phyloP scores from a whole-genome alignment of 2,888 invertebrate species.

The Dolomedes plantarius region DNA sequence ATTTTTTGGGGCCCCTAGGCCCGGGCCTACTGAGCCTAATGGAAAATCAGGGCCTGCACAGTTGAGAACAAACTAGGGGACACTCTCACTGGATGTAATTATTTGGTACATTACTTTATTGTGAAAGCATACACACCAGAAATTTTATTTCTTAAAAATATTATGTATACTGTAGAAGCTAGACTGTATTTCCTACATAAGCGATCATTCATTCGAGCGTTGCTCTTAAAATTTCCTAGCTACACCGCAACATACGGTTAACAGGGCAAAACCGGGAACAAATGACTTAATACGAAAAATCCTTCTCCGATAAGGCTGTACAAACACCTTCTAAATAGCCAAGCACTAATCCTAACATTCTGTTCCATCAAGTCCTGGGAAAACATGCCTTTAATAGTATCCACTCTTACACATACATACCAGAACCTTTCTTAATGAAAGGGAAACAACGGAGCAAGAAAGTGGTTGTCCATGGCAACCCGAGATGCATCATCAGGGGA shows the following conservation, averaged over 20 bases:
- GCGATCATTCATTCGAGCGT: no score
- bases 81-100: no score
- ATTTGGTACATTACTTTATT: no score
- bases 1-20: no score
- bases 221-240: not conserved
- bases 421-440: slow-evolving; percentile 53
- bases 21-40: no score
- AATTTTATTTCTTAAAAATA: no score
- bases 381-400: slow-evolving; percentile 42
- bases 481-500: slow-evolving; percentile 17
- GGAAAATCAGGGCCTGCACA: no score
- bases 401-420: slow-evolving; percentile 1
- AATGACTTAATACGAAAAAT: not conserved
- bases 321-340: slow-evolving; percentile 27
- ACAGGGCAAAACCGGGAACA: not conserved
- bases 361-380: slow-evolving; percentile 18
- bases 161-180: no score
- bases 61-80: no score
- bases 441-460: slow-evolving; percentile 37
- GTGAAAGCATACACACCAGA: no score
- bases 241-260: not conserved
- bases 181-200: no score
- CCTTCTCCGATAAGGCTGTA: not conserved
- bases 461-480: slow-evolving; percentile 50
- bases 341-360: slow-evolving; percentile 35